Evolutionary conservation across 64 coral and sea anemone genomes (phyloP), one percentile per base, ranked within the genome.

Genomic region (Pocillopora damicornis): DNA sequence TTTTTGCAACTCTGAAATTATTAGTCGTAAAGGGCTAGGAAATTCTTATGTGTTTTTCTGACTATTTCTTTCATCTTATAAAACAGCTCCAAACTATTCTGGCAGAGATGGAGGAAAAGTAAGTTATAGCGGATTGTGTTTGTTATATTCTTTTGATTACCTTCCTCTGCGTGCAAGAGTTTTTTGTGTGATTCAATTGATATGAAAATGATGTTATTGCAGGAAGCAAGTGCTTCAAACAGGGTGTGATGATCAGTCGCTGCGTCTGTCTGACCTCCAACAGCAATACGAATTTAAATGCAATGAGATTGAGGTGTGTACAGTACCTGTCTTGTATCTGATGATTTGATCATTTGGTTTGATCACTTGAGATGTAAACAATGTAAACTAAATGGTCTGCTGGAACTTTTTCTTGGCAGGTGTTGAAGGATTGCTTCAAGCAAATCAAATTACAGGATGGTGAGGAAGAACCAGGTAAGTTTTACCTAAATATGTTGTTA

Each of bases 221-320:
- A 92, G 73, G 23, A 79, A 73, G 20, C 35, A 92, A 7, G 74
- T 25, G 56, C 58, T 92, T 2, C 90, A 92, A 26, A 25, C 15
- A 11, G 86, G 58, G 51, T 86, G 87, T 79, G 90, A 92, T 64
- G 90, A 92, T 5, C 90, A 87, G 75, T 61, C 58, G 0, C 74
- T 92, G 6, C 82, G 75, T 17, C 23, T 78, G 60, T 79, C 74
- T 14, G 82, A 91, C 45, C 26, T 91, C 23, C 63, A 87, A 26
- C 61, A 91, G 42, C 90, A 91, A 73, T 91, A 80, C 37, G 82
- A 91, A 11, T 91, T 87, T 58, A 91, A 80, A 58, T 86, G 83
- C 12, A 86, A 87, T 56, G 90, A 91, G 63, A 75, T 86, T 37
- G 90, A 82, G 88, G 88, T 90, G 57, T 3, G 37, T 36, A 0